Evolutionary conservation across 2,888 invertebrate species (phyloP), one percentile per base, ranked within the genome.

Genomic region (Sphinx pinastri): DNA sequence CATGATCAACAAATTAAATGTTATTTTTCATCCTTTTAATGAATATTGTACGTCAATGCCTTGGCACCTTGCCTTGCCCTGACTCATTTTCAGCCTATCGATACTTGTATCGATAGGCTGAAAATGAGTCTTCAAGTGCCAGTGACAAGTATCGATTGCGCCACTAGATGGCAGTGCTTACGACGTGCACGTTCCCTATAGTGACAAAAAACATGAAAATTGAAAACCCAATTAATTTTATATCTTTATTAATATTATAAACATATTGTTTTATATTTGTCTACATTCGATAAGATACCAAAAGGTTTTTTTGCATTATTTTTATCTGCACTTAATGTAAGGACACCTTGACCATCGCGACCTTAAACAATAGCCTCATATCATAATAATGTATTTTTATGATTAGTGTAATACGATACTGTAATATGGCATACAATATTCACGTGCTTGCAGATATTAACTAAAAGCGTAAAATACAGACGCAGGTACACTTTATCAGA

Each of bases 261-360:
- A n/a, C n/a, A n/a, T n/a, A n/a, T 10, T 60, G n/a, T 38, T 47
- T 13, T 4, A 45, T 16, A 16, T 60, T 14, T 14, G 7, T 59
- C 5, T n/a, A 59, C n/a, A 45, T 25, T n/a, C 16, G 60, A 60
- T 60, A 60, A 60, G 59, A 14, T 60, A 60, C 10, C 38, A 60
- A 38, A 60, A 45, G 10, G n/a, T 14, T 60, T 59, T 60, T 60
- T 60, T 60, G 60, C 60, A 45, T 45, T 45, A 45, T 45, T 45
- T 7, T 60, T 60, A 60, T 60, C 60, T 45, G n/a, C 45, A 60
- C 45, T n/a, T 8, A 60, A 60, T 16, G 11, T 45, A 16, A 10
- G 60, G 12, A 60, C 45, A 45, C 60, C 60, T 60, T 60, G 60
- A 60, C 60, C 47, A 63, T 13, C 13, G 47, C 19, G 19, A 49